Conservation (phyloP, 1,140 invertebrate genomes). For the Leptinotarsa undecemlineata region DNA sequence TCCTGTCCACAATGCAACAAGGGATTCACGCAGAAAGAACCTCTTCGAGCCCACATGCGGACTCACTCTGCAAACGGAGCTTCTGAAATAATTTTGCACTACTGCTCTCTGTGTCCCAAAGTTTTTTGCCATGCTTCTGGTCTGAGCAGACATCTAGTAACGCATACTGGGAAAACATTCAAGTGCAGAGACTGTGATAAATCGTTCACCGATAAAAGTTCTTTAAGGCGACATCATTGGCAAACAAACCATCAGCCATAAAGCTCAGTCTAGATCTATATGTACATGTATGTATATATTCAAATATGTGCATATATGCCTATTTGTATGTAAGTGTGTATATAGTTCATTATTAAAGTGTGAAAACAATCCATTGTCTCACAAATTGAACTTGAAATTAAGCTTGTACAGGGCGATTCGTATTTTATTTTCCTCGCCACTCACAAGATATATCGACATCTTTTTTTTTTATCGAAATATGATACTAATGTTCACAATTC, state of each 20-base stretch:
- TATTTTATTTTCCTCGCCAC: too few relatives aligned
- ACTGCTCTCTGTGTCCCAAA: conserved; percentile 70
- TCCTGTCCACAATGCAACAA: conserved; percentile 76
- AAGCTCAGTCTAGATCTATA: not conserved
- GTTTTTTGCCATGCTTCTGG: conserved; percentile 71
- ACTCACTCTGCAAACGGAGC: conserved; percentile 63
- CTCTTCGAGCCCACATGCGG: conserved; percentile 66
- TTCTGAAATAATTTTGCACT: conserved; percentile 64
- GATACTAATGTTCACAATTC: too few relatives aligned
- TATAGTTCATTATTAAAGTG: too few relatives aligned
- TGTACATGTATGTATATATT: too few relatives aligned
- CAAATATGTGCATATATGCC: too few relatives aligned
- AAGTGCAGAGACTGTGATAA: conserved; percentile 69
- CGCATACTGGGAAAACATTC: conserved; percentile 69
- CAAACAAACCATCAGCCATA: conserved; percentile 38
- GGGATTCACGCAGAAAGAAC: conserved; percentile 72
- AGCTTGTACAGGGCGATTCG: too few relatives aligned
- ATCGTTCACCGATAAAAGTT: conserved; percentile 72
- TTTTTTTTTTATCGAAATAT: too few relatives aligned
- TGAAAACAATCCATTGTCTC: too few relatives aligned
- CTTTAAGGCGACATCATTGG: conserved; percentile 63
- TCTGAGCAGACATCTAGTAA: conserved; percentile 70
- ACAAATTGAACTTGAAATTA: too few relatives aligned
- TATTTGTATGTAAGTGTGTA: too few relatives aligned
- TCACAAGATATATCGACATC: too few relatives aligned